Evolutionary conservation across 92 coral and sea anemone species (phyloP).

Genomic region (Actinernus sp.): DNA sequence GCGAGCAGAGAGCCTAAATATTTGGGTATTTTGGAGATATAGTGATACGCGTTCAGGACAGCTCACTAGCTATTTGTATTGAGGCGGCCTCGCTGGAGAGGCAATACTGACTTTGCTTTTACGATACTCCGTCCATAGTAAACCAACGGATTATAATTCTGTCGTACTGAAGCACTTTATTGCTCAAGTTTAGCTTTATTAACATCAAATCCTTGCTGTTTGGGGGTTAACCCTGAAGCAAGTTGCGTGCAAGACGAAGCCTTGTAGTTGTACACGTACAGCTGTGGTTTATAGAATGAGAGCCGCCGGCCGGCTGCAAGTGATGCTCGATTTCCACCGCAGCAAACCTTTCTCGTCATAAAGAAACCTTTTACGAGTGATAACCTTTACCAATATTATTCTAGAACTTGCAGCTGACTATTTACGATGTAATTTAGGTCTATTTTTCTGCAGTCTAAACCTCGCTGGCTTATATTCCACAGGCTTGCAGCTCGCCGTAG

Average conservation of each 20-base stretch:
- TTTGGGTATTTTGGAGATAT: conserved; percentile 38
- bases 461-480: conserved; percentile 12
- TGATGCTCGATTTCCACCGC: conserved; percentile 5
- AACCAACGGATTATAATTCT: background rate
- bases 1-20: conserved; percentile 13
- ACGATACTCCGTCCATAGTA: conserved; percentile 10
- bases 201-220: conserved; percentile 14
- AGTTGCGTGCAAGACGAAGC: conserved; percentile 56
- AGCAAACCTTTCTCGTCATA: background rate
- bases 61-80: background rate
- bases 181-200: background rate
- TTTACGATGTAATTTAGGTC: background rate
- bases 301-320: no score
- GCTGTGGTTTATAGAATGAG: no score
- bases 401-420: no score
- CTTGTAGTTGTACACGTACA: no score
- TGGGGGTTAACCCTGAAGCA: conserved; percentile 9
- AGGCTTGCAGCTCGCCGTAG: conserved; percentile 48
- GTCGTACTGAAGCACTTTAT: background rate
- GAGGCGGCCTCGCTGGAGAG: conserved; percentile 9
- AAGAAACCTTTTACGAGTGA: background rate
- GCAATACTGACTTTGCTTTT: conserved; percentile 5
- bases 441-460: no score
- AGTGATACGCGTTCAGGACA: conserved; percentile 36
- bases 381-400: no score